Evolutionary conservation across 2,888 invertebrate species (phyloP), one percentile per base, ranked within the genome.

Genomic region (Nomada hirtipes): DNA sequence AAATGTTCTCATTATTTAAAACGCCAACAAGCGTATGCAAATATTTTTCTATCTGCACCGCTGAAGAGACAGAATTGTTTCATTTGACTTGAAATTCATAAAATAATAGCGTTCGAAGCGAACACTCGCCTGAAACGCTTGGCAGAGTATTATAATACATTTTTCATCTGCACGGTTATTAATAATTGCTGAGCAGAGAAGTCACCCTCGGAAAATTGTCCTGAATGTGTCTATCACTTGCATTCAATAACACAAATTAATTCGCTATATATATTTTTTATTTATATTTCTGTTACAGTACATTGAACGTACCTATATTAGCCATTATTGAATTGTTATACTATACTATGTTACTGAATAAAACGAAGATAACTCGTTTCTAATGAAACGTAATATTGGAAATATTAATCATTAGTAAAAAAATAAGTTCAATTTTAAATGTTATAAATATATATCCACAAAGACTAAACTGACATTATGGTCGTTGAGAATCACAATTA

Each of bases 61-160:
- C 36, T 4, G 36, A 15, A 1, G 2, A 47, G 47, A 57, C 23
- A n/a, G 26, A 57, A 57, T 57, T 23, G 20, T 55, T 55, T 55
- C 57, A 3, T 23, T 13, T 13, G 13, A 47, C 10, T 57, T 57
- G 23, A 20, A 23, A 42, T 23, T 2, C 4, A 55, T 42, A 23
- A 55, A 10, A 36, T 20, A 23, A n/a, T 42, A 13, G 20, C 29
- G 55, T 26, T n/a, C 26, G 23, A 2, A 18, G 42, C 2, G 13
- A 29, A 26, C 18, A 26, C 23, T 57, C 13, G 55, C 44, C 26
- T 55, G 55, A 69, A 55, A 57, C 55, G 44, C 57, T 69, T 69
- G 57, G 26, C 44, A 69, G 44, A 44, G 26, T 10, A 47, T 47
- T 47, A 10, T 3, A 13, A 36, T 36, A 36, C 36, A 36, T 36